Evolutionary conservation across 2,888 invertebrate genomes (phyloP).

Genomic region (Iphiclides podalirius): DNA sequence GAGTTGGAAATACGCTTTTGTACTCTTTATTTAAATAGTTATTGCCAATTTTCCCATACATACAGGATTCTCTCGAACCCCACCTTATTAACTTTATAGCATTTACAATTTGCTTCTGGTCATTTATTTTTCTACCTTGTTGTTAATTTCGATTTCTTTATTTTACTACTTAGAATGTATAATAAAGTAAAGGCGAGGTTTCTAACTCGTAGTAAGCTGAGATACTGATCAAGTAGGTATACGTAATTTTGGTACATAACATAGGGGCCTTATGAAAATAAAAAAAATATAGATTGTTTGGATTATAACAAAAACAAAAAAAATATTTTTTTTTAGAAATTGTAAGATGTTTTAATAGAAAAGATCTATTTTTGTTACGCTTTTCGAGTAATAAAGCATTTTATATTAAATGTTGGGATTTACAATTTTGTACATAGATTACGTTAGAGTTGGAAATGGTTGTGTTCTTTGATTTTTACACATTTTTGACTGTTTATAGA

Average conservation of each 20-base stretch:
- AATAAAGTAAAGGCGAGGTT: too few species aligned
- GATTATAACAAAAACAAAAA: constrained; percentile 48
- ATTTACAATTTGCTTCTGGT: too few species aligned
- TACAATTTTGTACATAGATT: constrained; percentile 28
- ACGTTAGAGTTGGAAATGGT: constrained; percentile 16
- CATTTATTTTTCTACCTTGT: too few species aligned
- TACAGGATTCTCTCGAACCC: too few species aligned
- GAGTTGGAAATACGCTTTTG: constrained; percentile 31
- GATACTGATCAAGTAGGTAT: constrained; percentile 55
- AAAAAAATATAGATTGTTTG: constrained; percentile 49
- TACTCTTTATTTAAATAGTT: too few species aligned
- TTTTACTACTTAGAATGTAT: too few species aligned
- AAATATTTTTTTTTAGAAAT: constrained; percentile 60
- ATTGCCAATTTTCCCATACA: too few species aligned
- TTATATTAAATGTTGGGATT: constrained; percentile 48
- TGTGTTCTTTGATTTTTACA: too few species aligned
- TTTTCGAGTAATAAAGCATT: constrained; percentile 56
- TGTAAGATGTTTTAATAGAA: constrained; percentile 57
- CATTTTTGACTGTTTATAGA: too few species aligned
- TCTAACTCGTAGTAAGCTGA: constrained; percentile 45
- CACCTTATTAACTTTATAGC: too few species aligned
- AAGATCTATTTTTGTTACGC: constrained; percentile 76
- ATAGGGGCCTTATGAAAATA: constrained; percentile 61
- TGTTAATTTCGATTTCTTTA: too few species aligned
- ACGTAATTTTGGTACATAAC: constrained; percentile 70